Evolutionary conservation across 2,888 invertebrate genomes (phyloP), one percentile per base, ranked within the genome.

Genomic region (Dryococelus australis): DNA sequence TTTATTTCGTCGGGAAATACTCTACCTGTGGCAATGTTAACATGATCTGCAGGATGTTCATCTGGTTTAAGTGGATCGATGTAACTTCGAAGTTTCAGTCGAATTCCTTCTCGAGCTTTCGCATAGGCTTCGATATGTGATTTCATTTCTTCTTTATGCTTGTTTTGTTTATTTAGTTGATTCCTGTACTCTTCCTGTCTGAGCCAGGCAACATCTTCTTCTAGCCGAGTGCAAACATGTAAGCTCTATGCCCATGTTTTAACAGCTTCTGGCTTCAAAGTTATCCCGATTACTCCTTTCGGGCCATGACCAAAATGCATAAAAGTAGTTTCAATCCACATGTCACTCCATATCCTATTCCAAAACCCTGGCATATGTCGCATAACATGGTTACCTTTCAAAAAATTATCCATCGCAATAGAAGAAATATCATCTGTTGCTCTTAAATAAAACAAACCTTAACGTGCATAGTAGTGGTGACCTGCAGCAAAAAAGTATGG

Each of bases 291-390:
- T 24, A 79, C 16, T 26, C 27, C 79, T 26, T 6, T 27, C 27
- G 9, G 27, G 27, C 27, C 24, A 79, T 79, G 79, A 27, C n/a
- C 79, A 79, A 26, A 79, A 26, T 16, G 24, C 79, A 79, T 79
- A 16, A 79, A 79, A 10, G 79, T 79, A 16, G 79, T 79, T 27
- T 79, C 79, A 24, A 79, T 79, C 27, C 79, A 79, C 79, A 79
- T 79, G 27, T 79, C 79, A 27, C 79, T 79, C 79, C 27, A 79
- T 27, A 79, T 79, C 24, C 79, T 16, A 79, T 79, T 79, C 79
- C 79, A 79, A 79, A 79, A 79, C 16, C n/a, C 79, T 16, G 79
- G 27, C 9, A 26, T 79, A 16, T 79, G 79, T 8, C 16, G 79
- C 20, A 79, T 79, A 26, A 79, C 27, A 79, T 79, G n/a, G 16